Conservation (phyloP, 2,113 vertebrate genomes). For the Macheiramphus alcinus region DNA sequence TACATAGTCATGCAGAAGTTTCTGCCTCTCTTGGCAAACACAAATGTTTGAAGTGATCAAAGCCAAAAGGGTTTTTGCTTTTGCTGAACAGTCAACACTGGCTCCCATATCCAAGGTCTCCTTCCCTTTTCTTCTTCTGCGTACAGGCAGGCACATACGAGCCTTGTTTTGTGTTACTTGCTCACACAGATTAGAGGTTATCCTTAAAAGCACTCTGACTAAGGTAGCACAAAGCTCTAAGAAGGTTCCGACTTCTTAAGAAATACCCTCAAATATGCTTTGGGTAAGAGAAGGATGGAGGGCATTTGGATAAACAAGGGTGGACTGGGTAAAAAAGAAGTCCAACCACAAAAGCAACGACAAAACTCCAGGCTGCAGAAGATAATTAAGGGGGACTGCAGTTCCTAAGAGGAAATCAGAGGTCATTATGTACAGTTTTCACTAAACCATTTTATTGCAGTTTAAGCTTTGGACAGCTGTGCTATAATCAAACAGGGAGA, state of each 20-base stretch:
- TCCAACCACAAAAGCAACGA: neutral
- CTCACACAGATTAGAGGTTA: neutral
- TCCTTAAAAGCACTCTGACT: neutral
- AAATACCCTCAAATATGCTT: constrained; percentile 29
- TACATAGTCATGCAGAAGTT: neutral
- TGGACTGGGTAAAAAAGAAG: neutral
- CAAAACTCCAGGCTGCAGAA: neutral
- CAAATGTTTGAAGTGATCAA: neutral
- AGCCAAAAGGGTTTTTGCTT: neutral
- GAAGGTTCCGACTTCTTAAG: constrained; percentile 9
- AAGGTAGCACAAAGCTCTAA: neutral
- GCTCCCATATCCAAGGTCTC: neutral
- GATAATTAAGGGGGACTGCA: constrained; percentile 51
- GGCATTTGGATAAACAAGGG: neutral
- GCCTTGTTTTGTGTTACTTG: neutral
- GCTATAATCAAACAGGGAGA: neutral
- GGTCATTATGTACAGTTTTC: constrained; percentile 4
- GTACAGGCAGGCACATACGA: neutral
- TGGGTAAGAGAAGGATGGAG: neutral
- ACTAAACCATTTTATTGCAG: constrained; percentile 36
- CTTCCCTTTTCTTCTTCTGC: neutral
- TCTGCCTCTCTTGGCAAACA: neutral
- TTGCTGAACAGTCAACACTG: neutral
- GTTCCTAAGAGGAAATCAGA: constrained; percentile 54
- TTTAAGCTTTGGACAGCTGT: neutral